phyloP scores from a whole-genome alignment of 2,888 invertebrate genomes.

The Drosophila helvetica region DNA sequence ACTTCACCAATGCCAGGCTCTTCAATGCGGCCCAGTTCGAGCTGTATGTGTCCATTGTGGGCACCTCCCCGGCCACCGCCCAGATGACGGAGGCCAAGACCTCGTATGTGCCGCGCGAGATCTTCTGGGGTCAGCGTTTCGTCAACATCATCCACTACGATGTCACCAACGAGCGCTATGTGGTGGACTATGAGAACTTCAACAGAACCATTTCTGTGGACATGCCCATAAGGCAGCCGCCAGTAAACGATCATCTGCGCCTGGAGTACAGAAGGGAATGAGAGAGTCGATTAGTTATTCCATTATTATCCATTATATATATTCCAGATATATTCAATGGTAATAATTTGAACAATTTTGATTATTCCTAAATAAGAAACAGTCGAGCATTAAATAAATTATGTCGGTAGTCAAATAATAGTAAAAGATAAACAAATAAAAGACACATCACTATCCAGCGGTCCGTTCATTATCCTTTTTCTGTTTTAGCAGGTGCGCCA shows the following conservation, averaged over 20 bases:
- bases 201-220: slow-evolving; percentile 82
- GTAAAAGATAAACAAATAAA: too few relatives aligned
- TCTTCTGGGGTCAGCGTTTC: slow-evolving; percentile 93
- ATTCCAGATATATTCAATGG: too few relatives aligned
- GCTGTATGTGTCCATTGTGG: slow-evolving; percentile 92
- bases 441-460: neutral
- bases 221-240: slow-evolving; percentile 53
- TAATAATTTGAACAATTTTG: neutral
- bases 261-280: slow-evolving; percentile 37
- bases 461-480: slow-evolving; percentile 4
- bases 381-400: slow-evolving; percentile 3
- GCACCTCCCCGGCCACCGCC: slow-evolving; percentile 91
- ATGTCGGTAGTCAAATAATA: neutral
- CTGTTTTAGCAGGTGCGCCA: slow-evolving; percentile 54
- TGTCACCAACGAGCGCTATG: slow-evolving; percentile 86
- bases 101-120: slow-evolving; percentile 91
- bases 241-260: slow-evolving; percentile 21
- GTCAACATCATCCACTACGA: slow-evolving; percentile 87
- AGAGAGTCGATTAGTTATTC: neutral
- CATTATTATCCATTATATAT: too few relatives aligned
- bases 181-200: slow-evolving; percentile 82
- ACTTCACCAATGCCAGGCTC: slow-evolving; percentile 89
- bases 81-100: slow-evolving; percentile 89
- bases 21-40: slow-evolving; percentile 90
- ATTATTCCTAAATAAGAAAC: neutral